These are phyloP conservation scores for Sula dactylatra DNA, from an alignment of 2,113 vertebrate genomes.

Conservation along the genomic window DNA sequence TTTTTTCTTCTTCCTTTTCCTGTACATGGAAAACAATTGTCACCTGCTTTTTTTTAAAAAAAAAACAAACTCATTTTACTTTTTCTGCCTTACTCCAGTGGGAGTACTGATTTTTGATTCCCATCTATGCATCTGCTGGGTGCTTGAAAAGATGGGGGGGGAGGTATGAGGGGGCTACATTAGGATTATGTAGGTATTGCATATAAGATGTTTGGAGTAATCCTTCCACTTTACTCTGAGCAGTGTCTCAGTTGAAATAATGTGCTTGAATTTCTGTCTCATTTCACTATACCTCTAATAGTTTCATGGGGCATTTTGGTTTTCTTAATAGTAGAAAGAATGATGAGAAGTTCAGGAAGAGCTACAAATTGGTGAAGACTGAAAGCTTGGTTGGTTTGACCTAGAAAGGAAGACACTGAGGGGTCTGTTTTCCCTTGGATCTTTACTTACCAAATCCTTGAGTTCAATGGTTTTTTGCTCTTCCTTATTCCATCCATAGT, in stretches of 20 bases:
- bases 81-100: not conserved
- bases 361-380: not conserved
- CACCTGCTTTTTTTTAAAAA: not conserved
- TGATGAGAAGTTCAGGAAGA: not conserved
- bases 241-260: not conserved
- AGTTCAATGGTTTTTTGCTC: not conserved
- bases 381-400: not conserved
- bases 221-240: not conserved
- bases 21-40: not conserved
- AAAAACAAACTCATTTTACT: not conserved
- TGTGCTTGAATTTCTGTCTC: not conserved
- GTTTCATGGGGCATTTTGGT: not conserved
- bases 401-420: not conserved
- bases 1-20: not conserved
- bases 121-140: not conserved
- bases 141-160: not conserved
- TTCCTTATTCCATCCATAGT: not conserved
- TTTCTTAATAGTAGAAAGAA: not conserved
- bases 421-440: not conserved
- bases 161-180: not conserved
- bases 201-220: not conserved
- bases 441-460: not conserved
- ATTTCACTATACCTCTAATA: not conserved
- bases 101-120: not conserved
- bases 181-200: not conserved